Evolutionary conservation across 1,140 invertebrate genomes (phyloP).

Genomic region (Paralvinella palmiformis): DNA sequence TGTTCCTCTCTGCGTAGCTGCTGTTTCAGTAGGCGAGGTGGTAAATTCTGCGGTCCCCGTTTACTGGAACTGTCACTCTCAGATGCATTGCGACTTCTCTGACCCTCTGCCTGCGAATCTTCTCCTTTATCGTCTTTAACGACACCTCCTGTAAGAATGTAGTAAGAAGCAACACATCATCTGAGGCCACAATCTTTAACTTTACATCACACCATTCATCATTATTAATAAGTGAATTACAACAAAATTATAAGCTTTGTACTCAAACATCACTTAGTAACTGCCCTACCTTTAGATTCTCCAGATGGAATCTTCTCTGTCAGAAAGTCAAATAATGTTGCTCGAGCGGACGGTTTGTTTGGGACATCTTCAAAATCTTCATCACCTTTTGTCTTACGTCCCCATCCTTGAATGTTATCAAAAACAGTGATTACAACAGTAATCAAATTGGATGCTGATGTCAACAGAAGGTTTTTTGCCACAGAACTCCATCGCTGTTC

Average conservation of each 20-base stretch:
- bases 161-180: neutral
- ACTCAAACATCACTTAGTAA: too few species aligned
- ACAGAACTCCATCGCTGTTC: neutral
- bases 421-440: neutral
- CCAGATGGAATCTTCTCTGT: constrained; percentile 67
- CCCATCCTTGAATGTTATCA: neutral
- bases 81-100: neutral
- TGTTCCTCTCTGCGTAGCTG: constrained; percentile 2
- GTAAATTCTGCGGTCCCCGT: constrained; percentile 16
- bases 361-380: constrained; percentile 37
- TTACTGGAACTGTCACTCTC: neutral
- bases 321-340: constrained; percentile 80
- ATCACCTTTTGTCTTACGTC: constrained; percentile 25
- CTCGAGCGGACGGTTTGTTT: constrained; percentile 72
- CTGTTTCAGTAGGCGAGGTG: constrained; percentile 1
- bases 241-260: neutral
- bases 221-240: neutral
- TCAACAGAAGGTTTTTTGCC: too few species aligned
- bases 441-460: too few species aligned
- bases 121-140: neutral
- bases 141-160: neutral
- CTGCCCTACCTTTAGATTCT: too few species aligned
- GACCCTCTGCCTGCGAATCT: neutral
- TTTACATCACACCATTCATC: neutral
- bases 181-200: neutral